These are phyloP conservation scores for Toxotes jaculatrix DNA, from an alignment of 2,113 vertebrate genomes.

Conservation along the genomic window DNA sequence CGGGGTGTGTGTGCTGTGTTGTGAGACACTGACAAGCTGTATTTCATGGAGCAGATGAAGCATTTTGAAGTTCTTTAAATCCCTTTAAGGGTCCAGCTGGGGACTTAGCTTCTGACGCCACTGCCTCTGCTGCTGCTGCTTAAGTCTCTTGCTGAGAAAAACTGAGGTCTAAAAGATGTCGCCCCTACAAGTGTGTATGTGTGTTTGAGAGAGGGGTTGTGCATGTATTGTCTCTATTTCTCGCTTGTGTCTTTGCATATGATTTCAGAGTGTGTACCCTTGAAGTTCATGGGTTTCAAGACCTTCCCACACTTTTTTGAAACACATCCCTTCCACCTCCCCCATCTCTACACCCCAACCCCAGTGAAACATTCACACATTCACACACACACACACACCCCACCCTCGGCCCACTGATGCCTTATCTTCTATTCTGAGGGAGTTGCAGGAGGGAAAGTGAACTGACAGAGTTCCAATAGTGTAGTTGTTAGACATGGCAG, in stretches of 20 bases:
- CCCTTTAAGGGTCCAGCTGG: constrained; percentile 74
- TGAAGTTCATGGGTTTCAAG: not conserved
- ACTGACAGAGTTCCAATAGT: constrained; percentile 73
- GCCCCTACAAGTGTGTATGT: constrained; percentile 8
- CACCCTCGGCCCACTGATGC: not conserved
- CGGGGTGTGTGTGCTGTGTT: constrained; percentile 63
- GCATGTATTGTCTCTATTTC: constrained; percentile 1
- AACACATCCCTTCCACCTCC: not conserved
- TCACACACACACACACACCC: not conserved
- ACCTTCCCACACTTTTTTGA: not conserved
- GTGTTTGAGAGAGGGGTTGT: not conserved
- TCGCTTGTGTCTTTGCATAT: not conserved
- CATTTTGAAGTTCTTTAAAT: constrained; percentile 80
- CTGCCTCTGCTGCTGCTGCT: constrained; percentile 54
- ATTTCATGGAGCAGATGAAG: constrained; percentile 79
- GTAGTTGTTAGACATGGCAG: constrained; percentile 65
- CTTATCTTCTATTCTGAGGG: constrained; percentile 49
- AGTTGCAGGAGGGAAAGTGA: constrained; percentile 44
- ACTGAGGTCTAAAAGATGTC: constrained; percentile 44
- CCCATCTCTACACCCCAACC: not conserved
- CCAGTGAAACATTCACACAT: constrained; percentile 3
- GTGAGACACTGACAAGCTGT: constrained; percentile 76
- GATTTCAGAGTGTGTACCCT: constrained; percentile 10
- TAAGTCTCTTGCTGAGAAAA: constrained; percentile 60
- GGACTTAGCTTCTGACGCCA: constrained; percentile 68